Evolutionary conservation across 2,888 invertebrate genomes (phyloP).

Genomic region (Drosophila neutralis): DNA sequence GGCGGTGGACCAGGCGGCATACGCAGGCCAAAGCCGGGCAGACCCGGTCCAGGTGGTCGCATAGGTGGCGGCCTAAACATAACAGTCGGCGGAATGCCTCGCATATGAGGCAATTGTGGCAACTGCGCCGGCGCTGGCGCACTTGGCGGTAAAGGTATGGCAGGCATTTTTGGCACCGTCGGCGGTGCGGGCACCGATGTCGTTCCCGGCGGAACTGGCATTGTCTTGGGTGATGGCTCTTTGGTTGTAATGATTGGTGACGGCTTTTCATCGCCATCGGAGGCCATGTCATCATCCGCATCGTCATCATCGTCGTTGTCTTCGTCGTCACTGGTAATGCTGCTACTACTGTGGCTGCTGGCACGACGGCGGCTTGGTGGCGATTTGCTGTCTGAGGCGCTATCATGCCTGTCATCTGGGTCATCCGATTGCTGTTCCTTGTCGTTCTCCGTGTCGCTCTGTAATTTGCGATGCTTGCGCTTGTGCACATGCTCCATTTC

Average conservation of each 20-base stretch:
- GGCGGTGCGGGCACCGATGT: conserved; percentile 63
- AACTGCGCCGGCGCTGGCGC: conserved; percentile 70
- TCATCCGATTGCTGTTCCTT: conserved; percentile 33
- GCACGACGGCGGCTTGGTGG: conserved; percentile 25
- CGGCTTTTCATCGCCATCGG: conserved; percentile 31
- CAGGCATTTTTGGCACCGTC: conserved; percentile 54
- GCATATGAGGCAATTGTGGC: conserved; percentile 83
- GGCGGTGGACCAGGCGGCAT: conserved; percentile 86
- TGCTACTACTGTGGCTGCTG: conserved; percentile 30
- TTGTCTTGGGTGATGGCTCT: conserved; percentile 18
- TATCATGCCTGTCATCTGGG: conserved; percentile 51
- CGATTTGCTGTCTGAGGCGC: conserved; percentile 53
- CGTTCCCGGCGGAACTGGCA: conserved; percentile 7
- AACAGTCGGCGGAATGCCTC: conserved; percentile 83
- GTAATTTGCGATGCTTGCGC: conserved; percentile 89
- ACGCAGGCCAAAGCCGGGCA: conserved; percentile 80
- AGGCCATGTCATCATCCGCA: conserved; percentile 43
- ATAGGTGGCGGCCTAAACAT: conserved; percentile 87
- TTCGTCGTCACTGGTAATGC: conserved; percentile 33
- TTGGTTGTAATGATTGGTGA: conserved; percentile 24
- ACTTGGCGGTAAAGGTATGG: conserved; percentile 78
- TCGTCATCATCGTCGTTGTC: conserved; percentile 50
- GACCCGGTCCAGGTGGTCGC: conserved; percentile 84
- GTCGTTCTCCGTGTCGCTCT: conserved; percentile 85
- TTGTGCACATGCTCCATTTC: conserved; percentile 95